A percentile compares a stretch with the other conserved stretches of the same genome.
Conservation (phyloP, 2,888 invertebrate species). For the Troides aeacus region DNA sequence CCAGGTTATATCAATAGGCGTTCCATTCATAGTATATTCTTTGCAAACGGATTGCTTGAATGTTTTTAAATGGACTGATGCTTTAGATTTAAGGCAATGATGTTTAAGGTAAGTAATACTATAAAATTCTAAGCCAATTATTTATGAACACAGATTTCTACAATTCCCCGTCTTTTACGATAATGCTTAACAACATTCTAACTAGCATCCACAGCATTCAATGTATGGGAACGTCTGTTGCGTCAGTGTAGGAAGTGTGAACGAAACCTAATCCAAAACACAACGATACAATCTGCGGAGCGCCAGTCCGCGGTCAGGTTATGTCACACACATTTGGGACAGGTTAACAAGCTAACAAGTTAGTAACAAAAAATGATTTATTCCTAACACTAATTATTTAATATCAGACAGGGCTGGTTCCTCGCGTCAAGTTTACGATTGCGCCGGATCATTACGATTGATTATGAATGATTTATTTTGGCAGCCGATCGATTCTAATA, state of each 20-base stretch:
- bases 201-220: constrained; percentile 29
- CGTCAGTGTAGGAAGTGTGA: constrained; percentile 62
- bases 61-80: not conserved
- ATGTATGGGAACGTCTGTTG: constrained; percentile 55
- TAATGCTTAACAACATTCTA: constrained; percentile 1
- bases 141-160: not conserved
- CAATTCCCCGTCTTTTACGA: not conserved
- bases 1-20: too few species aligned
- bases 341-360: constrained; percentile 29
- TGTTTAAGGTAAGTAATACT: not conserved
- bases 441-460: constrained; percentile 28
- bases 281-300: constrained; percentile 40
- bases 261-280: constrained; percentile 55
- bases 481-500: constrained; percentile 32
- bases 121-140: not conserved
- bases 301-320: constrained; percentile 35
- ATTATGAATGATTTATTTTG: constrained; percentile 35
- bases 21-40: not conserved
- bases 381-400: constrained; percentile 36
- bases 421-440: constrained; percentile 22
- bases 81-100: too few species aligned
- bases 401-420: constrained; percentile 25
- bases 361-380: too few species aligned
- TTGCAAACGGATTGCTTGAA: not conserved
- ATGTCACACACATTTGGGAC: constrained; percentile 39